Percentiles rank a stretch among this genome's conserved stretches.
These are phyloP conservation scores for Herminia tarsipennalis DNA, from an alignment of 2,888 invertebrate species.

Conservation along the genomic window DNA sequence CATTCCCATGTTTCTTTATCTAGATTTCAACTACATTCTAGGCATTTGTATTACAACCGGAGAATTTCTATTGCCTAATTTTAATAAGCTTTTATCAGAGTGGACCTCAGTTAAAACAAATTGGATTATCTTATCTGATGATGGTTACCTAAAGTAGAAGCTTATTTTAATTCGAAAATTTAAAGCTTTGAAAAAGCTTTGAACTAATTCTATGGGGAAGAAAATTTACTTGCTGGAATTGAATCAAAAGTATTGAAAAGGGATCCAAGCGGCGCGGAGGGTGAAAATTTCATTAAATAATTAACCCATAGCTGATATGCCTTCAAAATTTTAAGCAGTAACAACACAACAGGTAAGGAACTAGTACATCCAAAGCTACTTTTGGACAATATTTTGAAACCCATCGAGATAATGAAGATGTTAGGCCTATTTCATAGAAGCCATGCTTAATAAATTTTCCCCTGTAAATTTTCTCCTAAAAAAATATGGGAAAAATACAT, in stretches of 20 bases:
- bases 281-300: constrained; percentile 13
- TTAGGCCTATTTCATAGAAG: too few species aligned
- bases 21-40: constrained; percentile 14
- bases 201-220: background rate
- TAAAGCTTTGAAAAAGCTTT: background rate
- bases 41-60: constrained; percentile 9
- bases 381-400: too few species aligned
- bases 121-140: constrained; percentile 31
- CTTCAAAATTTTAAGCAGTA: too few species aligned
- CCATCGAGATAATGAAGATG: too few species aligned
- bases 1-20: background rate
- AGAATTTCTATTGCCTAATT: constrained; percentile 15
- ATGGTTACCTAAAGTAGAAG: constrained; percentile 11
- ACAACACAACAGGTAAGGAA: too few species aligned
- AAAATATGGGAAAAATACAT: too few species aligned
- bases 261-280: background rate
- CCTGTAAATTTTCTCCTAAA: too few species aligned
- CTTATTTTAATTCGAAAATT: constrained; percentile 14
- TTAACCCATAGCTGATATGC: constrained; percentile 7
- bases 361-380: too few species aligned
- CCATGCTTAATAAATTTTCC: too few species aligned
- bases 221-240: constrained; percentile 11
- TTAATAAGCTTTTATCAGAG: constrained; percentile 23
- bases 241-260: constrained; percentile 7
- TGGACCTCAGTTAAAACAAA: constrained; percentile 33